These are phyloP conservation scores for Phrynocephalus vlangalii DNA, from an alignment of 2,797 vertebrate genomes.

Conservation along the genomic window DNA sequence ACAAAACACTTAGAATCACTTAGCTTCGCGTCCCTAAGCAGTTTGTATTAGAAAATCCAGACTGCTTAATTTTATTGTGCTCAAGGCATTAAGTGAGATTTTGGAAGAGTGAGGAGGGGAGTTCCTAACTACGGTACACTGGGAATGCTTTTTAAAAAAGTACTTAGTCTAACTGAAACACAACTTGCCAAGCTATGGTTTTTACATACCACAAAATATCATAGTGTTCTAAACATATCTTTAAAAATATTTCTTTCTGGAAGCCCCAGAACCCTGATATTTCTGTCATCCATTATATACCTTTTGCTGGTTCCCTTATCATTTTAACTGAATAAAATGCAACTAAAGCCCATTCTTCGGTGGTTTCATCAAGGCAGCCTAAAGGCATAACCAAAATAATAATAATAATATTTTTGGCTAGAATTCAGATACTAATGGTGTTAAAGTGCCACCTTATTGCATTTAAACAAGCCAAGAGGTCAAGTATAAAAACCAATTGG, in stretches of 20 bases:
- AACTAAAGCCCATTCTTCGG: neutral
- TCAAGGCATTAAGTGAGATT: conserved; percentile 46
- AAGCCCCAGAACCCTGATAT: neutral
- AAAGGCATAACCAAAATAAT: neutral
- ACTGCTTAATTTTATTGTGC: conserved; percentile 67
- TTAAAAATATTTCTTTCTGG: neutral
- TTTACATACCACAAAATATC: neutral
- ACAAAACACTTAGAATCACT: conserved; percentile 77
- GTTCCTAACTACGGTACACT: neutral
- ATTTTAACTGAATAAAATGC: conserved; percentile 17
- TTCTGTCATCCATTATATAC: neutral
- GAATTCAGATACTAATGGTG: conserved; percentile 78
- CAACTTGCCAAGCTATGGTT: neutral
- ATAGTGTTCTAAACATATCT: neutral
- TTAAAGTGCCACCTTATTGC: conserved; percentile 75
- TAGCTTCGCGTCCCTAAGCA: conserved; percentile 73
- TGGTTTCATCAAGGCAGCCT: conserved; percentile 19
- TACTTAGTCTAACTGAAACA: neutral
- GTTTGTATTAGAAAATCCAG: conserved; percentile 70
- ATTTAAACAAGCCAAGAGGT: conserved; percentile 77
- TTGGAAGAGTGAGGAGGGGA: neutral
- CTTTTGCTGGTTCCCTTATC: neutral
- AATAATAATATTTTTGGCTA: conserved; percentile 61
- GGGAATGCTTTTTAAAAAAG: neutral
- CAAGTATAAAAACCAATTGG: conserved; percentile 78